Conservation (phyloP, 2,797 vertebrate genomes). For the Parauchenoglanis ngamensis region DNA sequence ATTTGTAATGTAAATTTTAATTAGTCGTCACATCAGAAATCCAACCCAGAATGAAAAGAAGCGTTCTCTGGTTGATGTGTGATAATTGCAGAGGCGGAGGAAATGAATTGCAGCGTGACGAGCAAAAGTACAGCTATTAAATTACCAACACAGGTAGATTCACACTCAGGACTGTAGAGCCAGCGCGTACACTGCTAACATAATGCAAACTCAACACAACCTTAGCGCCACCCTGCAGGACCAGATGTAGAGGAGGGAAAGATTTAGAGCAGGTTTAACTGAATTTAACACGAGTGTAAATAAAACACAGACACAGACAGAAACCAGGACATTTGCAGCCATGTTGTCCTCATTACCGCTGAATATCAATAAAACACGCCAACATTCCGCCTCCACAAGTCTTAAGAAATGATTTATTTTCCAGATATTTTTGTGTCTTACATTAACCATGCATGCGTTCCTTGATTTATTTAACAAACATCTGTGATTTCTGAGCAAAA, state of each 20-base stretch:
- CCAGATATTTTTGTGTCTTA: background rate
- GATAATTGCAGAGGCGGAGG: background rate
- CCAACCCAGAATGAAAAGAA: background rate
- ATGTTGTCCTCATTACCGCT: slow-evolving; percentile 25
- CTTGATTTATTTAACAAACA: background rate
- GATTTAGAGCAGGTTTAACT: slow-evolving; percentile 15
- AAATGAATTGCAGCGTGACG: background rate
- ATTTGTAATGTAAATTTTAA: background rate
- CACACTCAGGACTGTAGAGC: background rate
- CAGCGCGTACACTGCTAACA: background rate
- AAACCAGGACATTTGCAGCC: slow-evolving; percentile 19
- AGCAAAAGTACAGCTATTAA: background rate
- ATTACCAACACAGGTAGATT: slow-evolving; percentile 6
- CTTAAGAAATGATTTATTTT: background rate
- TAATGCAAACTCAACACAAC: background rate
- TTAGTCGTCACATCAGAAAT: background rate
- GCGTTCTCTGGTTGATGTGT: background rate
- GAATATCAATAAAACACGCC: slow-evolving; percentile 8
- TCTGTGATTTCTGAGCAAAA: slow-evolving; percentile 3
- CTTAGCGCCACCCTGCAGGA: background rate
- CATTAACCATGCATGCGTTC: background rate
- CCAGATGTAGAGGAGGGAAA: background rate
- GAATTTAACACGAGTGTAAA: slow-evolving; percentile 21
- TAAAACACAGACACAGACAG: slow-evolving; percentile 8
- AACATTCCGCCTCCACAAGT: slow-evolving; percentile 5